These are phyloP conservation scores for Melanostoma mellinum DNA, from an alignment of 2,888 invertebrate species.

Conservation along the genomic window DNA sequence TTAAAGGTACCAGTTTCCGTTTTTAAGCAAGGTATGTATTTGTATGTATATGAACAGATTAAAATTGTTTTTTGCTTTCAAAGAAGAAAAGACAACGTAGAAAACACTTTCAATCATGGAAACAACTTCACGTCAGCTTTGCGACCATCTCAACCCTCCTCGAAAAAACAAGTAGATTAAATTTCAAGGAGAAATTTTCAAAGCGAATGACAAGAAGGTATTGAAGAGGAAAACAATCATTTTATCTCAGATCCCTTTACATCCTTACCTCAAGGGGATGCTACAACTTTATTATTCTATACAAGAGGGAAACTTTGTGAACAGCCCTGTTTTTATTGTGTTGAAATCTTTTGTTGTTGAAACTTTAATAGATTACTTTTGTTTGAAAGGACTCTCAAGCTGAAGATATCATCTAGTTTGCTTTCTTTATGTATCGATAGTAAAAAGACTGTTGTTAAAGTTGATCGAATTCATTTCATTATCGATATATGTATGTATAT, in stretches of 20 bases:
- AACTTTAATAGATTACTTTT: conserved; percentile 68
- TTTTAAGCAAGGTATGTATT: too few relatives aligned
- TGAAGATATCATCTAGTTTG: conserved; percentile 42
- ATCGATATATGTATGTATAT: too few relatives aligned
- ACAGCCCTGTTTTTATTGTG: conserved; percentile 53
- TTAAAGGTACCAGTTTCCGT: too few relatives aligned
- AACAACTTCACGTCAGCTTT: conserved; percentile 47
- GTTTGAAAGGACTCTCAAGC: conserved; percentile 51
- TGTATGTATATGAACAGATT: conserved; percentile 5
- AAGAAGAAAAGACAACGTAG: conserved; percentile 60
- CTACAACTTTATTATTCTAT: conserved; percentile 24
- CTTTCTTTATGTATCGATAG: conserved; percentile 20
- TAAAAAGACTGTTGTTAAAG: conserved; percentile 16
- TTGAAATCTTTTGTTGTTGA: conserved; percentile 29
- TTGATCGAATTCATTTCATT: too few relatives aligned
- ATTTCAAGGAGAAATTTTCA: conserved; percentile 31
- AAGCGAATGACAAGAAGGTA: background rate
- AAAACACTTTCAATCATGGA: conserved; percentile 37
- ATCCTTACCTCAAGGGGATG: background rate
- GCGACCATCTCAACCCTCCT: background rate
- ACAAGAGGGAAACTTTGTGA: conserved; percentile 51
- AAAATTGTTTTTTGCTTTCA: conserved; percentile 28
- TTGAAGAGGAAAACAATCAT: conserved; percentile 35
- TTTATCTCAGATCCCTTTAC: conserved; percentile 34
- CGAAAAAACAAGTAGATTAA: conserved; percentile 1